A percentile compares a stretch with the other conserved stretches of the same genome.
Conservation (phyloP, 2,888 invertebrate genomes). For the Callyntrura sp. region DNA sequence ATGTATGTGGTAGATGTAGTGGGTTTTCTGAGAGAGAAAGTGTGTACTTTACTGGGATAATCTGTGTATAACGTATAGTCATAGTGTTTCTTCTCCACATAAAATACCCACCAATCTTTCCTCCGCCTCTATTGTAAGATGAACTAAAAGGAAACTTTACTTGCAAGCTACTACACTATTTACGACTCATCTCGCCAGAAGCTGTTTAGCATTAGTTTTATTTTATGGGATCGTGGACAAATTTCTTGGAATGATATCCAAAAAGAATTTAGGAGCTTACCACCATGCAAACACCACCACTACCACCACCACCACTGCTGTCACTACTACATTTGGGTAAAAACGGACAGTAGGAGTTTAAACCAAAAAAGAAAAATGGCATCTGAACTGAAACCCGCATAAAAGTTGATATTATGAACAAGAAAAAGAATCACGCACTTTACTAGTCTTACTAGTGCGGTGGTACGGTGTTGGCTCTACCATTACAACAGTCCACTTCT, state of each 20-base stretch:
- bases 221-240: conserved; percentile 76
- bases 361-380: conserved; percentile 37
- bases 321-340: neutral
- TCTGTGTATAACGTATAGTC: conserved; percentile 31
- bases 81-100: conserved; percentile 15
- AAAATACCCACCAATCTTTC: conserved; percentile 13
- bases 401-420: neutral
- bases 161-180: conserved; percentile 59
- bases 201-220: conserved; percentile 77
- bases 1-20: neutral
- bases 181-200: conserved; percentile 77
- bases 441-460: neutral
- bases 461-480: neutral
- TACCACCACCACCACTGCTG: conserved; percentile 47
- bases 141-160: conserved; percentile 29
- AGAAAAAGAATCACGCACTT: conserved; percentile 1
- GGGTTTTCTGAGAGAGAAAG: neutral
- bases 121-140: neutral
- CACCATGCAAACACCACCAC: no score
- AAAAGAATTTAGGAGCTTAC: conserved; percentile 67
- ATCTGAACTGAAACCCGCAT: neutral
- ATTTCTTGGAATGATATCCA: conserved; percentile 77
- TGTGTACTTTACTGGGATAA: conserved; percentile 11
- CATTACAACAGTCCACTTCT: neutral
- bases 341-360: conserved; percentile 21